phyloP scores from a whole-genome alignment of 2,888 invertebrate species.

The Andrena trimmerana region DNA sequence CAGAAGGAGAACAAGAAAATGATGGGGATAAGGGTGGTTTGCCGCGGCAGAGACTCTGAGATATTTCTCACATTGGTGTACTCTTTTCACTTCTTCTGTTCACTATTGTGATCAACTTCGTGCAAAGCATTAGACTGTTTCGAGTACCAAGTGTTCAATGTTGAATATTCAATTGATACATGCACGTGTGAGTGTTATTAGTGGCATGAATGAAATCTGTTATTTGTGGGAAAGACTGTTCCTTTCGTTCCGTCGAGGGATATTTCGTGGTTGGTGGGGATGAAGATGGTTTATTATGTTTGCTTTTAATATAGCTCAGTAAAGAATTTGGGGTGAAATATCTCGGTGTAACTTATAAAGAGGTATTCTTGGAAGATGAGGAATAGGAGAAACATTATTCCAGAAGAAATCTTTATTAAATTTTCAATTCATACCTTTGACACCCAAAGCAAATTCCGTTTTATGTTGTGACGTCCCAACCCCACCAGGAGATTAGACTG shows the following conservation, averaged over 20 bases:
- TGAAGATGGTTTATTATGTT: neutral
- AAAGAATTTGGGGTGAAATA: too few species aligned
- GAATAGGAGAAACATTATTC: too few species aligned
- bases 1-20: neutral
- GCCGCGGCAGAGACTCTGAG: neutral
- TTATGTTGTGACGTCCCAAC: too few species aligned
- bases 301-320: too few species aligned
- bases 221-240: neutral
- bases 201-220: conserved; percentile 14
- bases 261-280: neutral
- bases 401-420: too few species aligned
- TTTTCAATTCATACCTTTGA: too few species aligned
- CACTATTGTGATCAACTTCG: neutral
- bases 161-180: conserved; percentile 18
- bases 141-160: too few species aligned
- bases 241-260: neutral
- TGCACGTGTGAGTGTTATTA: conserved; percentile 10
- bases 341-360: too few species aligned
- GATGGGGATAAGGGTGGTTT: neutral
- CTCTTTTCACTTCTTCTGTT: neutral
- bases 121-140: conserved; percentile 12
- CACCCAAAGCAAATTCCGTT: too few species aligned
- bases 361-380: too few species aligned
- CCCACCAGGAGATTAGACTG: too few species aligned
- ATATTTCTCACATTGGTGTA: neutral